phyloP scores from a whole-genome alignment of 2,113 vertebrate genomes.

The Salminus brasiliensis region DNA sequence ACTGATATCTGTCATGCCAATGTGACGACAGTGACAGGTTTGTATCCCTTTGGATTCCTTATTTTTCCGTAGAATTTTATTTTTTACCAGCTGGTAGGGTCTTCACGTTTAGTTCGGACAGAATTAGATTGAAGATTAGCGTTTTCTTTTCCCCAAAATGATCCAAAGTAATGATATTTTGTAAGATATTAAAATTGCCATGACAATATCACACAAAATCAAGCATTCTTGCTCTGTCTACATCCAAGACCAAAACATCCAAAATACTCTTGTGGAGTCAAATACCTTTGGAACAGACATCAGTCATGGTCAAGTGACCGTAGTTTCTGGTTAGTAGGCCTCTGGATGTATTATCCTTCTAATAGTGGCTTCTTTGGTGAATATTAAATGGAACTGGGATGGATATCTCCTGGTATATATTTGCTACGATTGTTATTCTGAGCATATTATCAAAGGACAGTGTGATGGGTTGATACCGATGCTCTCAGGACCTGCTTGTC shows the following conservation, averaged over 20 bases:
- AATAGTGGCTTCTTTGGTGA: not conserved
- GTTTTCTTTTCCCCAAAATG: not conserved
- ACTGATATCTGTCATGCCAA: constrained; percentile 80
- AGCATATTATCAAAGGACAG: not conserved
- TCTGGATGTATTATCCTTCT: not conserved
- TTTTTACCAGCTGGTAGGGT: not conserved
- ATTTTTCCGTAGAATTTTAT: not conserved
- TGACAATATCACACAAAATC: constrained; percentile 29
- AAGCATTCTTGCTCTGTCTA: constrained; percentile 66
- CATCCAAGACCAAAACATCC: too few species aligned
- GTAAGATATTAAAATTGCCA: constrained; percentile 65
- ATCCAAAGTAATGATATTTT: too few species aligned
- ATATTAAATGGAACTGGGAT: not conserved
- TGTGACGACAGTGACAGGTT: constrained; percentile 68
- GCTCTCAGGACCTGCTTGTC: constrained; percentile 66
- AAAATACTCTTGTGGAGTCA: constrained; percentile 83
- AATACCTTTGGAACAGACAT: constrained; percentile 79
- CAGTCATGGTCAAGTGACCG: constrained; percentile 79
- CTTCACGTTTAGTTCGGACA: not conserved
- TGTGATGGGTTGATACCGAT: constrained; percentile 49
- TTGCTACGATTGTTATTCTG: not conserved
- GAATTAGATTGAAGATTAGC: not conserved
- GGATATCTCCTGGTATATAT: constrained; percentile 2
- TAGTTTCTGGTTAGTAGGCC: constrained; percentile 34
- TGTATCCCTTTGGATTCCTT: constrained; percentile 35